Conservation (phyloP, 1,140 invertebrate species). For the Chironomus tepperi region DNA sequence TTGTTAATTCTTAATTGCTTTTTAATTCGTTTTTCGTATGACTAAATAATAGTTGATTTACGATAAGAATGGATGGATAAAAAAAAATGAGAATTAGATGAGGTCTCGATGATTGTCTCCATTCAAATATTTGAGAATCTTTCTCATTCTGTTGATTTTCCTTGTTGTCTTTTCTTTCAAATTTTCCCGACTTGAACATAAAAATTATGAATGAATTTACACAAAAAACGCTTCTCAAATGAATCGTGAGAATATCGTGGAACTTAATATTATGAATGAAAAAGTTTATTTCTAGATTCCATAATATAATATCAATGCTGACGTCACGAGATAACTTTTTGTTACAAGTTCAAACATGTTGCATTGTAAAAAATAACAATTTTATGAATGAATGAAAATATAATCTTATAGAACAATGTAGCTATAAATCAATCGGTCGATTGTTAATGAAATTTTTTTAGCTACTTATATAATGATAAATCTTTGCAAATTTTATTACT, state of each 20-base stretch:
- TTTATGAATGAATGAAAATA: slow-evolving; percentile 16
- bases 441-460: not conserved
- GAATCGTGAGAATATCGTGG: not conserved
- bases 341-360: not conserved
- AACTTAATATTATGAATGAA: not conserved
- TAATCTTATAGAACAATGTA: not conserved
- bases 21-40: slow-evolving; percentile 20
- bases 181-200: not conserved
- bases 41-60: not conserved
- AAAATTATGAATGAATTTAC: not conserved
- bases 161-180: not conserved
- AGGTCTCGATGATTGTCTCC: not conserved
- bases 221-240: not conserved
- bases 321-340: not conserved
- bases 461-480: no score
- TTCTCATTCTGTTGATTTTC: not conserved
- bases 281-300: not conserved
- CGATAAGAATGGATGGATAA: not conserved
- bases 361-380: slow-evolving; percentile 8
- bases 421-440: slow-evolving; percentile 13
- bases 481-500: no score
- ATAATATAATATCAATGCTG: not conserved
- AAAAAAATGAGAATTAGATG: not conserved
- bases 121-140: not conserved
- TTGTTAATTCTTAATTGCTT: slow-evolving; percentile 17